Base-by-base conservation (phyloP, 1,140 invertebrate genomes). In the Euschistus heros region DNA sequence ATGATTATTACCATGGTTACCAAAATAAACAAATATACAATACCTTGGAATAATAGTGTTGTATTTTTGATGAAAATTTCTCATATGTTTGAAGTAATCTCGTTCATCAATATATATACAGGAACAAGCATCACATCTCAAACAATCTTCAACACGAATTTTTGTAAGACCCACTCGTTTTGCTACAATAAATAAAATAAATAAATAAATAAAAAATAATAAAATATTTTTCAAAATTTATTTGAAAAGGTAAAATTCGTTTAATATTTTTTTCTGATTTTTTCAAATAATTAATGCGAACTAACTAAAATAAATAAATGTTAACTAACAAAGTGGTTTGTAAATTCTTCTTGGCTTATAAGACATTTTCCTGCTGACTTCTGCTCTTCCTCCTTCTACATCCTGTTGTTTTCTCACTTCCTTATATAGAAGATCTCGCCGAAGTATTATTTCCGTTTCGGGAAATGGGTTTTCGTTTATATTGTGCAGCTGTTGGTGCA, bases 351-450 rank as follows among this genome's bases (percentile, higher is more conserved):
- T 76, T 30, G 74, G 69, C 65, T 69, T 78, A 66, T 82, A 73
- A 20, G 80, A 80, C 70, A 82, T 82, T 69, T 82, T 81, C 33
- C 80, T 76, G 18, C 83, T 73, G 27, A 76, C 76, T 0, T 78
- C 74, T 63, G 80, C 74, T 63, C 76, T 76, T 27, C 75, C 74
- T 17, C 80, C 67, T 27, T 77, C 73, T 18, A 76, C 70, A 69
- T 84, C 82, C 46, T 84, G 71, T 62, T 82, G 76, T 42, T 80
- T 75, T 70, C 80, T 66, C 44, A 83, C 74, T 57, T 77, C 72
- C 70, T 84, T 80, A 73, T 81, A 84, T 46, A 82, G 71, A 69
- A 82, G 78, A n/a, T 66, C 59, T 27, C 65, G 54, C 17, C 64
- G 2, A 10, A 66, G 42, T 27, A 61, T n/a, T 14, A 66, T 60